Base-by-base conservation (phyloP, 2,888 invertebrate species). In the Rhagium mordax region DNA sequence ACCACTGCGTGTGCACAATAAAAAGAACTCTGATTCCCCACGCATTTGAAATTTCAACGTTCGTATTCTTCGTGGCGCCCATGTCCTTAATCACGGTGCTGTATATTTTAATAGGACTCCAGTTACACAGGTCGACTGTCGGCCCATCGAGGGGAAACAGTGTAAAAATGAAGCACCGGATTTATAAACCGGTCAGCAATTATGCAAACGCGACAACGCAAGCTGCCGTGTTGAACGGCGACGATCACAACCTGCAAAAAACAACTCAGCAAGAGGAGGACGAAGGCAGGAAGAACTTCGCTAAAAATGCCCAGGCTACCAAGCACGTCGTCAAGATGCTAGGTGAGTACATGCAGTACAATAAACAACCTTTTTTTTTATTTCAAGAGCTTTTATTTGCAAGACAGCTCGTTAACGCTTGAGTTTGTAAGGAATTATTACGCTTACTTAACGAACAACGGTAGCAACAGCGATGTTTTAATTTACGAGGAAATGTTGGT, bases 31-130 rank as follows among this genome's bases (percentile, higher is more conserved):
- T 88, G 29, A 85, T 90, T 53, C 87, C 88, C 13, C 87, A 89
- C 79, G 86, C 88, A 16, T 90, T 91, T 79, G 89, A 89, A 76
- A 87, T 90, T 21, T 90, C 91, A 27, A 90, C 91, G 0, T 87
- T 91, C 71, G 82, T 91, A 16, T 91, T 92, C 81, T 92, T 92
- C 85, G 87, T 91, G 6, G 87, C 90, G 0, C 92, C 92, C 0
- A 90, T 92, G 90, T 88, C 89, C 4, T 84, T 92, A 62, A 91
- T 92, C 72, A 89, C 89, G 6, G 88, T 90, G 4, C 85, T 92
- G 27, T 92, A 92, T 83, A 84, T 88, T 61, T 82, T 88, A 67
- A 89, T 89, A 72, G 89, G 88, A 15, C 80, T 89, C 13, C 88
- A 88, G 74, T 81, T 89, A 57, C 85, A 87, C 65, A 82, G 83